Conservation (phyloP, 2,888 invertebrate genomes). For the Epinotia nisella region DNA sequence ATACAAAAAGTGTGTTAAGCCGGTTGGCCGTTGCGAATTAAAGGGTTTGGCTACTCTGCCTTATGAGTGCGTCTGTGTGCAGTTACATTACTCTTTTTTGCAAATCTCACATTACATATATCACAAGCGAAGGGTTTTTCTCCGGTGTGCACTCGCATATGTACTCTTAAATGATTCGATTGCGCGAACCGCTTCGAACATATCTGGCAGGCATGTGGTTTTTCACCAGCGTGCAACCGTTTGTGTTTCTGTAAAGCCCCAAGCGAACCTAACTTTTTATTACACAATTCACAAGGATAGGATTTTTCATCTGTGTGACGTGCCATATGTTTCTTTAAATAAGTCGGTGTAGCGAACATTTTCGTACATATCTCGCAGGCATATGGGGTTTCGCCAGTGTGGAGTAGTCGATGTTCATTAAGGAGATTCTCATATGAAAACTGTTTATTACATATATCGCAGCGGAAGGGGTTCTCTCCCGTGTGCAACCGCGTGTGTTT, state of each 20-base stretch:
- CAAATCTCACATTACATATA: background rate
- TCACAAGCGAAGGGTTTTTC: background rate
- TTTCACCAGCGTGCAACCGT: background rate
- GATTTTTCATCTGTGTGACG: background rate
- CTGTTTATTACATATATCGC: background rate
- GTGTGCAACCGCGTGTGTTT: too few species aligned
- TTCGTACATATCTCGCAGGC: too few species aligned
- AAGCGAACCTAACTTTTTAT: background rate
- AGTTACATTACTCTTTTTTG: background rate
- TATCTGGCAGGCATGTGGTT: background rate
- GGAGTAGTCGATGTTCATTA: too few species aligned
- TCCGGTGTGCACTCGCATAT: background rate
- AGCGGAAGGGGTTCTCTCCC: too few species aligned
- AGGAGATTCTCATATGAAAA: too few species aligned
- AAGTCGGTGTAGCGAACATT: background rate
- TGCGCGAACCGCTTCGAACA: background rate
- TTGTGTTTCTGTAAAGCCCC: background rate
- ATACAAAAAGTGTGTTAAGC: too few species aligned
- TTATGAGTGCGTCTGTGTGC: background rate
- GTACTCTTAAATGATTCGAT: background rate
- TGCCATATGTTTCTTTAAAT: background rate
- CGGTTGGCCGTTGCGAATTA: too few species aligned
- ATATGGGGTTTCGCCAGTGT: too few species aligned
- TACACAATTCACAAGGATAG: background rate
- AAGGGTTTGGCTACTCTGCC: too few species aligned